Evolutionary conservation across 2,113 vertebrate genomes (phyloP).

Genomic region (Apteryx mantelli): DNA sequence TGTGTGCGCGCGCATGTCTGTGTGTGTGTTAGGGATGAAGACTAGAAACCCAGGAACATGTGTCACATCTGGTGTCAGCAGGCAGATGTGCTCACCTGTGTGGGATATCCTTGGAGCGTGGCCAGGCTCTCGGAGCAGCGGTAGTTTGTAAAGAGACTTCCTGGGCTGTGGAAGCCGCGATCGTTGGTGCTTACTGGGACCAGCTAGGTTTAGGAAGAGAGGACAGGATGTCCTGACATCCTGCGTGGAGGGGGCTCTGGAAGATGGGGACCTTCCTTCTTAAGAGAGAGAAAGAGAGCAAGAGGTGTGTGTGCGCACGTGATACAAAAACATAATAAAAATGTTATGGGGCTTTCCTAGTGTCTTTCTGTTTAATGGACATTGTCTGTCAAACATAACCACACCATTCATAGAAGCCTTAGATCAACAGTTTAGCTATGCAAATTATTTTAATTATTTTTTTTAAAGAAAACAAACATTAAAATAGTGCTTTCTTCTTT

Average conservation of each 20-base stretch:
- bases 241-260: background rate
- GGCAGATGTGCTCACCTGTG: background rate
- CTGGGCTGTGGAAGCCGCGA: background rate
- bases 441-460: slow-evolving; percentile 81
- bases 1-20: background rate
- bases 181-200: background rate
- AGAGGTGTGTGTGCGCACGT: background rate
- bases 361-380: slow-evolving; percentile 73
- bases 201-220: background rate
- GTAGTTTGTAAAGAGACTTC: background rate
- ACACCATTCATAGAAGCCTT: slow-evolving; percentile 83
- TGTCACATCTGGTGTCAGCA: background rate
- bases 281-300: background rate
- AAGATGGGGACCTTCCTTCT: slow-evolving; percentile 4
- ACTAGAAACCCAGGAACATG: background rate
- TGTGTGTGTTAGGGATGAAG: background rate
- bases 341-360: slow-evolving; percentile 65
- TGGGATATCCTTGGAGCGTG: background rate
- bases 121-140: background rate
- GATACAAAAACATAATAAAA: slow-evolving; percentile 64
- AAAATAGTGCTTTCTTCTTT: slow-evolving; percentile 82
- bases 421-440: slow-evolving; percentile 85
- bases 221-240: slow-evolving; percentile 9
- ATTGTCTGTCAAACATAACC: slow-evolving; percentile 74
- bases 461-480: slow-evolving; percentile 74